phyloP scores from a whole-genome alignment of 1,140 invertebrate species.

The Trachymyrmex cornetzi region DNA sequence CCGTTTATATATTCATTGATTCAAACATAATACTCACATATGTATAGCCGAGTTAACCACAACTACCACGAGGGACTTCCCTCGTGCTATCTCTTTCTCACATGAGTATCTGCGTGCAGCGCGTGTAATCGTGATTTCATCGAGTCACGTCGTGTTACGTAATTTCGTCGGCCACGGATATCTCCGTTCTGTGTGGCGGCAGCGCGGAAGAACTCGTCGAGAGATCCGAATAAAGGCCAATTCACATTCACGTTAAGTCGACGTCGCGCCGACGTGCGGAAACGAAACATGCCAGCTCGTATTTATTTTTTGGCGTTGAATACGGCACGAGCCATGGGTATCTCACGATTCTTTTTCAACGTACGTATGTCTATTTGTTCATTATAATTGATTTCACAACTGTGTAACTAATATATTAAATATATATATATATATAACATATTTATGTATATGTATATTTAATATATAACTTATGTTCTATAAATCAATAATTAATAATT shows the following conservation, averaged over 20 bases:
- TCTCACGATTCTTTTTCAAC: not conserved
- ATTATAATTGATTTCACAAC: not conserved
- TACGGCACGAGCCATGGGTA: not conserved
- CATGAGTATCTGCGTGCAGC: not conserved
- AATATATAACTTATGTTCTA: not conserved
- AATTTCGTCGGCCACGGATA: constrained; percentile 55
- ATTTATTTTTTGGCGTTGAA: constrained; percentile 41
- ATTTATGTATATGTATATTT: too few species aligned
- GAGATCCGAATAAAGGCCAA: constrained; percentile 49
- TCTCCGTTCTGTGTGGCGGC: constrained; percentile 35
- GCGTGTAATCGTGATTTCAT: constrained; percentile 56
- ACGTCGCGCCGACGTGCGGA: constrained; percentile 37
- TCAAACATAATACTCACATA: not conserved
- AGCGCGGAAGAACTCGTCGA: constrained; percentile 34
- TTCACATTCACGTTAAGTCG: constrained; percentile 44
- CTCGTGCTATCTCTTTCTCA: not conserved
- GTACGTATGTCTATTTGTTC: too few species aligned
- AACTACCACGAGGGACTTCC: not conserved
- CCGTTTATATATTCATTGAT: constrained; percentile 14
- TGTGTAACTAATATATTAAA: not conserved
- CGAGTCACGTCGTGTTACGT: constrained; percentile 55
- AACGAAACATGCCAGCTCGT: constrained; percentile 24
- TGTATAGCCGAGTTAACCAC: not conserved
- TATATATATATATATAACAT: too few species aligned
- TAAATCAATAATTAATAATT: not conserved